Percentiles rank a stretch among this genome's conserved stretches.
Conservation (phyloP, 1,140 invertebrate genomes). For the Drosophila orena region DNA sequence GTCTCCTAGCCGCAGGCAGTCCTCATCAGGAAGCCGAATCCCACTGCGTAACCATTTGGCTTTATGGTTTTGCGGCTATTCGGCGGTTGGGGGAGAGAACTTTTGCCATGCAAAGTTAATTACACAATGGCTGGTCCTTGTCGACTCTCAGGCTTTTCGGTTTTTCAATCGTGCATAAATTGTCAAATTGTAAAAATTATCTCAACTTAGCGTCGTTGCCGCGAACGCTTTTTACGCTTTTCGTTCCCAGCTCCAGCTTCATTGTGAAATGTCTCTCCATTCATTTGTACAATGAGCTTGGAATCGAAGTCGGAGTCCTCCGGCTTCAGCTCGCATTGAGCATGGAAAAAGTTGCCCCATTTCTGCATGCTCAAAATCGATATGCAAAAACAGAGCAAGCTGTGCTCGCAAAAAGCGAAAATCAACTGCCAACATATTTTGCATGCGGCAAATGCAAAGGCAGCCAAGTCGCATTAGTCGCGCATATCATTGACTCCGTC, state of each 20-base stretch:
- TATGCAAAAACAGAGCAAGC: conserved; percentile 58
- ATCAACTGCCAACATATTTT: conserved; percentile 64
- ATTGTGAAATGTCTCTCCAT: conserved; percentile 78
- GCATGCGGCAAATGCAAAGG: conserved; percentile 59
- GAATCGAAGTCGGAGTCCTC: conserved; percentile 28
- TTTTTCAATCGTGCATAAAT: conserved; percentile 75
- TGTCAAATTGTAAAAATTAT: conserved; percentile 83
- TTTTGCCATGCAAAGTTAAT: conserved; percentile 73
- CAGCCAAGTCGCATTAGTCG: conserved; percentile 62
- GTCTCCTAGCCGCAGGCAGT: conserved; percentile 67
- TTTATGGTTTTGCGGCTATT: conserved; percentile 11
- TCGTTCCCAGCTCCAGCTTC: conserved; percentile 23
- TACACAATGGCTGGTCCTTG: conserved; percentile 63
- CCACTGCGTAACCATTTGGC: conserved; percentile 54
- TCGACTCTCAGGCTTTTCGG: conserved; percentile 36
- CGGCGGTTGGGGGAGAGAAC: conserved; percentile 41
- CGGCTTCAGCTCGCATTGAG: not conserved
- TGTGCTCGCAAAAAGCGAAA: conserved; percentile 21
- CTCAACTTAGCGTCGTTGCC: conserved; percentile 70
- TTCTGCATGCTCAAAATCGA: conserved; percentile 65
- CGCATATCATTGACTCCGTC: conserved; percentile 70
- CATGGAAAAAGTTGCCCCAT: conserved; percentile 64
- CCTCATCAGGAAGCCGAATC: conserved; percentile 69
- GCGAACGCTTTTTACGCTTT: conserved; percentile 34
- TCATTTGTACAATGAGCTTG: conserved; percentile 61